Evolutionary conservation across 35 echinoderm and acorn worm genomes (phyloP).

Genomic region (Acanthaster planci): DNA sequence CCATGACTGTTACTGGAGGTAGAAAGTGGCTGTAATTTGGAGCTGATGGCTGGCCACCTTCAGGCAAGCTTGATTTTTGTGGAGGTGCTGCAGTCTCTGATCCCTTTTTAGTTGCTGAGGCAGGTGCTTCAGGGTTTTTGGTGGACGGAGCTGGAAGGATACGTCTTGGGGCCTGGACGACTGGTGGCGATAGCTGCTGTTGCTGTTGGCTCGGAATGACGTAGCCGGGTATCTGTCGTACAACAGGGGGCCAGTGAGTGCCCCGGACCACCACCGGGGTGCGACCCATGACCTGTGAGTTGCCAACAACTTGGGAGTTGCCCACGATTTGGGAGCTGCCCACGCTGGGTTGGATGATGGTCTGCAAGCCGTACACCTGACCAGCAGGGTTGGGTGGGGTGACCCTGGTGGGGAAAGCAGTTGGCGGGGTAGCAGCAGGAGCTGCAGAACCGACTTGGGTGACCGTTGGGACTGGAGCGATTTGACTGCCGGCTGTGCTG

Average conservation of each 20-base stretch:
- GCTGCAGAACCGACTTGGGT: conserved; percentile 1
- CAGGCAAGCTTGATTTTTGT: not conserved
- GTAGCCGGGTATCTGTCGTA: not conserved
- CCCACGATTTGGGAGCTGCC: conserved; percentile 3
- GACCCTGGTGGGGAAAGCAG: not conserved
- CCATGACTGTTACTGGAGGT: conserved; percentile 84
- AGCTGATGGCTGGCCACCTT: conserved; percentile 11
- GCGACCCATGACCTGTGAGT: not conserved
- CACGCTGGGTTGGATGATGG: not conserved
- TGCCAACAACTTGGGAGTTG: conserved; percentile 5
- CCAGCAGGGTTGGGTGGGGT: conserved; percentile 1
- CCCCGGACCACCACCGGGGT: conserved; percentile 33
- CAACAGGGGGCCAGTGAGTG: not conserved
- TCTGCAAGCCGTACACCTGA: conserved; percentile 1
- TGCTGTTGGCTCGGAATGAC: conserved; percentile 3
- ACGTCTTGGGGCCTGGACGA: not conserved
- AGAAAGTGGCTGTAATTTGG: conserved; percentile 43
- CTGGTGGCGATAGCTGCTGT: not conserved
- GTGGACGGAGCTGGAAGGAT: not conserved
- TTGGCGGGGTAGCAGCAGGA: not conserved
- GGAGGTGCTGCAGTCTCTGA: not conserved
- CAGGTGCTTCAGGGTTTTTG: not conserved
- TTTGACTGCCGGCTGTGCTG: not conserved
- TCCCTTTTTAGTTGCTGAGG: not conserved
- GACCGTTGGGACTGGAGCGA: too few relatives aligned